These are phyloP conservation scores for Dromius quadrimaculatus DNA, from an alignment of 2,888 invertebrate genomes.

Conservation along the genomic window DNA sequence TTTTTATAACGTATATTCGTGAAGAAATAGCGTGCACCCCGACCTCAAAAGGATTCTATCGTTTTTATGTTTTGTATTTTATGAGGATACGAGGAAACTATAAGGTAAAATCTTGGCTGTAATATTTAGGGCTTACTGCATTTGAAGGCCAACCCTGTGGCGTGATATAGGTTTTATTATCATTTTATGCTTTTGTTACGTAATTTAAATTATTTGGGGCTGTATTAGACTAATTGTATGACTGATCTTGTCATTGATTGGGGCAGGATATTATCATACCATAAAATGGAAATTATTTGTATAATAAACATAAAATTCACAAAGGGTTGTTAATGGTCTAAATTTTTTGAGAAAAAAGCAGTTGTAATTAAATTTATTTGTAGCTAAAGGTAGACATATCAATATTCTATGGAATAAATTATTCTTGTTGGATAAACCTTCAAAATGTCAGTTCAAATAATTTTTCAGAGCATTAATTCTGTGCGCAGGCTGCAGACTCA, in stretches of 20 bases:
- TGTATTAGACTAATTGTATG: conserved; percentile 29
- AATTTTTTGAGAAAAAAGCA: too few species aligned
- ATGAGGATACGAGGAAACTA: conserved; percentile 44
- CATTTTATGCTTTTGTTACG: conserved; percentile 31
- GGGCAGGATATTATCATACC: conserved; percentile 9
- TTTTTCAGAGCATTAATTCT: too few species aligned
- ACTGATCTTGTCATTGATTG: conserved; percentile 21
- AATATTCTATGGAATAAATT: too few species aligned
- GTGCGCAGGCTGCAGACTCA: too few species aligned
- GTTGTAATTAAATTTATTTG: too few species aligned
- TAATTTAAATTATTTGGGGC: conserved; percentile 29
- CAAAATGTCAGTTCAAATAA: too few species aligned
- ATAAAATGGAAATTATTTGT: conserved; percentile 18
- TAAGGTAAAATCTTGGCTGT: conserved; percentile 24
- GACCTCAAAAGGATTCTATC: conserved; percentile 19
- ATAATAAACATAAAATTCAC: conserved; percentile 13
- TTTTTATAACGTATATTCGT: conserved; percentile 45
- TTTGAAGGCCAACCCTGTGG: not conserved
- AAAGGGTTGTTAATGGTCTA: too few species aligned
- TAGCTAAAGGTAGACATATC: too few species aligned
- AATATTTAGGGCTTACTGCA: conserved; percentile 17
- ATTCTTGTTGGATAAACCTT: too few species aligned
- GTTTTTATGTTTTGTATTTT: conserved; percentile 33
- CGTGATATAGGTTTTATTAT: conserved; percentile 15
- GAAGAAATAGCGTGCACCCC: conserved; percentile 22